Conservation (phyloP, 2,888 invertebrate species). For the Zelleria hepariella region DNA sequence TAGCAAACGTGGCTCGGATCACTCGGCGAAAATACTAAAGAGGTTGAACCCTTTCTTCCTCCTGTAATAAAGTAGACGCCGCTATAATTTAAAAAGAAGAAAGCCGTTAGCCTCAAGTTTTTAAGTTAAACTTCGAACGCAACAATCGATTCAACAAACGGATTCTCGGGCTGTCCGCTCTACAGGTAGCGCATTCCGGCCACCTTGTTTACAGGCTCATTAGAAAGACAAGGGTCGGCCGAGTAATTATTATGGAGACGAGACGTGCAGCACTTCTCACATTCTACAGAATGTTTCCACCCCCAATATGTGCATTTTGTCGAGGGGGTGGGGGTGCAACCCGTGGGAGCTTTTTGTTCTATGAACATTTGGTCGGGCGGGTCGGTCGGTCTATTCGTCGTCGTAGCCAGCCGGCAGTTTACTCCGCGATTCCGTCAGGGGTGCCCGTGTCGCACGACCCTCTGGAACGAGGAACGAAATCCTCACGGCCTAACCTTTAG, state of each 20-base stretch:
- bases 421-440: conserved; percentile 43
- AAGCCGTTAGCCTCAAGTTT: conserved; percentile 2
- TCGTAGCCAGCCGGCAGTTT: conserved; percentile 35
- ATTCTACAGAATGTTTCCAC: conserved; percentile 34
- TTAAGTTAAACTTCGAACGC: conserved; percentile 7
- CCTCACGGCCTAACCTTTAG: conserved; percentile 1
- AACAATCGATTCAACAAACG: conserved; percentile 22
- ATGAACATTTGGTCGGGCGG: not conserved
- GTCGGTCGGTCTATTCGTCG: conserved; percentile 31
- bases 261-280: conserved; percentile 36
- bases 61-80: not conserved
- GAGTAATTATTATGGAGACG: conserved; percentile 36
- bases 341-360: conserved; percentile 26
- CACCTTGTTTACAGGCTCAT: conserved; percentile 19
- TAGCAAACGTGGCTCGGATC: not conserved
- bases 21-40: not conserved
- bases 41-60: not conserved
- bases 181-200: conserved; percentile 36
- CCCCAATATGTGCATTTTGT: conserved; percentile 57
- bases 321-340: conserved; percentile 34
- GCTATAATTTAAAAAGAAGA: no score
- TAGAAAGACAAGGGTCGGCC: conserved; percentile 31
- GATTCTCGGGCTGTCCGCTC: conserved; percentile 19
- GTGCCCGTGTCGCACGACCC: conserved; percentile 34
- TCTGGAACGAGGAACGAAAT: conserved; percentile 6